Conservation (phyloP, 2,888 invertebrate species). For the Lepetodrilus schrolli region DNA sequence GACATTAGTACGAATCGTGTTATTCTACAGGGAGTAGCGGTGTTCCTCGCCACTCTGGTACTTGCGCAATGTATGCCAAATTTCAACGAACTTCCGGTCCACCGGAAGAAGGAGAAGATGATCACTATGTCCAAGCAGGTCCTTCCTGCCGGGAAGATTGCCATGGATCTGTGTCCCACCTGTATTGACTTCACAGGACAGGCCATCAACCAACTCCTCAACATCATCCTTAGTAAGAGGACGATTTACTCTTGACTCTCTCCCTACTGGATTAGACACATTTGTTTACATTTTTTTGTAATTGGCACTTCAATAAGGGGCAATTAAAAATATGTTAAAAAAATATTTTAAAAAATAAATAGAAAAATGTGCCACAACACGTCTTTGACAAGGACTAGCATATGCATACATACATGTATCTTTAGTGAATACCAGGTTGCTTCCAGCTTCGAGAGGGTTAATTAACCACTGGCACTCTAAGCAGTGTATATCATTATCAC, state of each 20-base stretch:
- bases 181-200: constrained; percentile 64
- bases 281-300: background rate
- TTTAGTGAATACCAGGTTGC: no score
- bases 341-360: no score
- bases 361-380: no score
- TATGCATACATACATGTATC: no score
- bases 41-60: constrained; percentile 11
- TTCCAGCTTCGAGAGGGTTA: no score
- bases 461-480: no score
- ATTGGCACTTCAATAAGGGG: no score
- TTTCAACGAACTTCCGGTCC: background rate
- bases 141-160: constrained; percentile 36
- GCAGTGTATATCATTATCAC: no score
- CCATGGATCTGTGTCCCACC: constrained; percentile 58
- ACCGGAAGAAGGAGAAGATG: background rate
- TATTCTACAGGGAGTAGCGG: constrained; percentile 16
- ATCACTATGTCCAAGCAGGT: background rate
- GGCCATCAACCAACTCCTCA: constrained; percentile 60
- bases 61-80: background rate
- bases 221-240: constrained; percentile 64
- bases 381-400: no score
- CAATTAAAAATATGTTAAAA: no score
- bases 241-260: no score
- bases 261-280: no score
- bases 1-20: background rate